Percentiles rank a stretch among this genome's conserved stretches.
These are phyloP conservation scores for Takifugu flavidus DNA, from an alignment of 2,113 vertebrate genomes.

Conservation along the genomic window DNA sequence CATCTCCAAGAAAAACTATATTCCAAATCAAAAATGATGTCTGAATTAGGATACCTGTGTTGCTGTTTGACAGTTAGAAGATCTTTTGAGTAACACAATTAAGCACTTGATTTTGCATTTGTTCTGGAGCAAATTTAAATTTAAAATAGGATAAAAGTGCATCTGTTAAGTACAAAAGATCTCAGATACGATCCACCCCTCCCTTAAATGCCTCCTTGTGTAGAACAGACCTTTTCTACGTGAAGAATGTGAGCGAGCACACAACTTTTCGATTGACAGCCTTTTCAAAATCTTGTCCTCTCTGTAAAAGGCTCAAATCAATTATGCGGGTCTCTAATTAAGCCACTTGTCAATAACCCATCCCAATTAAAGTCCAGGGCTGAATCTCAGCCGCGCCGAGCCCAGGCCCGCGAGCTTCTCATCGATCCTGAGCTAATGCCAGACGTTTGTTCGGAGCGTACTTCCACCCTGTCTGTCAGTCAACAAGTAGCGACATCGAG, in stretches of 20 bases:
- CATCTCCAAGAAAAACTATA: background rate
- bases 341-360: slow-evolving; percentile 62
- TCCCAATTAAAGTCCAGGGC: slow-evolving; percentile 61
- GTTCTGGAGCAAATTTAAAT: background rate
- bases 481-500: slow-evolving; percentile 55
- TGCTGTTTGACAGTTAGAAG: background rate
- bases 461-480: slow-evolving; percentile 40
- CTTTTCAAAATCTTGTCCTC: background rate
- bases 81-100: too few species aligned
- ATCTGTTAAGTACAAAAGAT: background rate
- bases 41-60: background rate
- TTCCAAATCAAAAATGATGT: background rate
- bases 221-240: background rate
- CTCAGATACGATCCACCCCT: background rate
- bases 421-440: slow-evolving; percentile 55
- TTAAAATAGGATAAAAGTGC: background rate
- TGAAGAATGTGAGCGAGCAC: background rate
- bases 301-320: slow-evolving; percentile 34
- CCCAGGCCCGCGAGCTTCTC: slow-evolving; percentile 26
- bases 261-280: background rate
- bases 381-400: slow-evolving; percentile 37
- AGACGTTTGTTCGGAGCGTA: slow-evolving; percentile 36
- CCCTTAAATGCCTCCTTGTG: background rate
- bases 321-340: slow-evolving; percentile 58
- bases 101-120: background rate